These are phyloP conservation scores for Peromyscus attwateri DNA, from an alignment of 2,797 vertebrate species.

Conservation along the genomic window DNA sequence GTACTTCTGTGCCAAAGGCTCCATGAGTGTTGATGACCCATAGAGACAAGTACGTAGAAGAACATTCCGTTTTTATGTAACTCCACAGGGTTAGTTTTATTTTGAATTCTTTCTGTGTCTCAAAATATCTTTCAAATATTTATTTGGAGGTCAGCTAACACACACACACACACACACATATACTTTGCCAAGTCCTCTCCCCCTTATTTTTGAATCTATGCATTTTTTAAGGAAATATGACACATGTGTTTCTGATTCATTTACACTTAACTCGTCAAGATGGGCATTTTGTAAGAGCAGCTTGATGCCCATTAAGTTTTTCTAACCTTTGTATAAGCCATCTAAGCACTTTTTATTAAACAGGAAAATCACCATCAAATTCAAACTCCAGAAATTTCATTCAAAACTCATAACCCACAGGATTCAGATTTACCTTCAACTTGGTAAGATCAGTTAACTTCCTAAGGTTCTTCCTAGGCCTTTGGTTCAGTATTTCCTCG, in stretches of 20 bases:
- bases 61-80: constrained; percentile 68
- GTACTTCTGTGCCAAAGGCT: constrained; percentile 25
- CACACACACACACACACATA: constrained; percentile 48
- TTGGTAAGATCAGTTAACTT: constrained; percentile 69
- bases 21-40: constrained; percentile 48
- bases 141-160: constrained; percentile 76
- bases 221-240: constrained; percentile 79
- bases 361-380: constrained; percentile 83
- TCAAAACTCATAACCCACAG: constrained; percentile 77
- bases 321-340: constrained; percentile 80
- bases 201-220: constrained; percentile 81
- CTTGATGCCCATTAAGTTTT: constrained; percentile 81
- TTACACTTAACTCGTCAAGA: constrained; percentile 84
- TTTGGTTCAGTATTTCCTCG: constrained; percentile 51
- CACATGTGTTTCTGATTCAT: constrained; percentile 85
- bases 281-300: constrained; percentile 81
- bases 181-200: constrained; percentile 75
- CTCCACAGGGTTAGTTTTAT: constrained; percentile 75
- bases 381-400: constrained; percentile 82
- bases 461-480: constrained; percentile 66
- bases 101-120: constrained; percentile 78
- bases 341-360: constrained; percentile 84
- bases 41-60: constrained; percentile 55
- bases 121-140: constrained; percentile 82
- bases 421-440: constrained; percentile 77